These are phyloP conservation scores for Tiliacea citrago DNA, from an alignment of 2,888 invertebrate genomes.

Conservation along the genomic window DNA sequence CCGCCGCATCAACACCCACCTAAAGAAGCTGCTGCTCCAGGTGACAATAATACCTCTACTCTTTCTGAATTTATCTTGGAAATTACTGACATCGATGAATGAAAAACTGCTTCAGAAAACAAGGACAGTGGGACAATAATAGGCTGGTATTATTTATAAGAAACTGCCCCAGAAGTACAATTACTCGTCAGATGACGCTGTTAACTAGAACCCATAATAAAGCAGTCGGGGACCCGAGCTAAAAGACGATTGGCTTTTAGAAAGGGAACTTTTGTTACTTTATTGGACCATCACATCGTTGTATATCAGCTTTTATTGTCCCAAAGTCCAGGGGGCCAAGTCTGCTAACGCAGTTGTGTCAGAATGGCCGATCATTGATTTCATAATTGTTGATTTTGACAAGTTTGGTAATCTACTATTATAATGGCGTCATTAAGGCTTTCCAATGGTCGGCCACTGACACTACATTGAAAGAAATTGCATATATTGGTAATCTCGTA, in stretches of 20 bases:
- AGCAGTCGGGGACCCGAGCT: not conserved
- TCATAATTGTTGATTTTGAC: no score
- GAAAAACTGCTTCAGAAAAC: not conserved
- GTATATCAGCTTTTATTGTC: no score
- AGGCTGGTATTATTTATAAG: not conserved
- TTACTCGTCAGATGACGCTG: not conserved
- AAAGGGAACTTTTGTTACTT: not conserved
- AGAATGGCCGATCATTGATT: no score
- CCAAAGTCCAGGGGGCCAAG: no score
- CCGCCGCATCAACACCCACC: conserved; percentile 78
- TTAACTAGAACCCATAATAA: not conserved
- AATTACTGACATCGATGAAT: not conserved
- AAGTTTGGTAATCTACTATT: no score
- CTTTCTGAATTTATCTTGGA: not conserved
- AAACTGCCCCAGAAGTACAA: not conserved
- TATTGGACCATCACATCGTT: no score
- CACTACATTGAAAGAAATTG: no score
- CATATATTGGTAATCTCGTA: no score
- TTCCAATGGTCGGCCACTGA: no score
- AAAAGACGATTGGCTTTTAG: not conserved
- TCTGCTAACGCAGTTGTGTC: no score
- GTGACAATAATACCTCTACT: conserved; percentile 58
- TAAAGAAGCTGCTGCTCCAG: conserved; percentile 80
- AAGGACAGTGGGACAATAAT: not conserved
- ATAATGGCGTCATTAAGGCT: no score